A percentile compares a stretch with the other conserved stretches of the same genome.
phyloP scores from a whole-genome alignment of 2,113 vertebrate species.

The Sisor rabdophorus region DNA sequence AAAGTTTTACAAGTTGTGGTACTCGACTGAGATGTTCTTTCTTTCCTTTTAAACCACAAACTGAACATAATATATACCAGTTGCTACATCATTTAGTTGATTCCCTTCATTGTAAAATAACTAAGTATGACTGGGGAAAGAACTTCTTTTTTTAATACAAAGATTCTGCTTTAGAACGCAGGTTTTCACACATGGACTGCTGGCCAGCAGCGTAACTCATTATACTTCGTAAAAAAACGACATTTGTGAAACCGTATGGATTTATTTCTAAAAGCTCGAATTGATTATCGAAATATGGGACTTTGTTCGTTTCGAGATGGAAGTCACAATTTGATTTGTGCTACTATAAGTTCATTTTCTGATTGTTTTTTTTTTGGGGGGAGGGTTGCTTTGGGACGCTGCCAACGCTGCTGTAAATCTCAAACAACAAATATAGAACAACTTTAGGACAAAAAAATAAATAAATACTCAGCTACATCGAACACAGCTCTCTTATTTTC shows the following conservation, averaged over 20 bases:
- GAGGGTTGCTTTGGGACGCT: background rate
- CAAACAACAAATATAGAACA: background rate
- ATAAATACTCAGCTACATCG: background rate
- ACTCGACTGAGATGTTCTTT: conserved; percentile 6
- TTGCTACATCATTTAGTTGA: conserved; percentile 22
- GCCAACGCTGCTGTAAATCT: background rate
- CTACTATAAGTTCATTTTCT: background rate
- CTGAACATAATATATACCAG: conserved; percentile 12
- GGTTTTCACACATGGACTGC: background rate
- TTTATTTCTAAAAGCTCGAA: background rate
- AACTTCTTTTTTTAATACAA: background rate
- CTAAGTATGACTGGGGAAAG: background rate
- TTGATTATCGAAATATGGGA: background rate
- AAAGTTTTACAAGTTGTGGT: conserved; percentile 24
- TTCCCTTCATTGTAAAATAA: conserved; percentile 26
- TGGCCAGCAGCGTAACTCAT: conserved; percentile 24
- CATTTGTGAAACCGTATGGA: background rate
- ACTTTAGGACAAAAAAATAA: background rate
- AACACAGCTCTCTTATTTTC: no score
- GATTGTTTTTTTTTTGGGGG: background rate
- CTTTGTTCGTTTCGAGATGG: background rate
- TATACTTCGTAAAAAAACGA: conserved; percentile 22
- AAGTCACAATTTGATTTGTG: background rate
- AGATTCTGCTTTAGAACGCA: background rate
- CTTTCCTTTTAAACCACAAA: background rate